Percentiles rank a stretch among this genome's conserved stretches.
phyloP scores from a whole-genome alignment of 2,888 invertebrate genomes.

The Ormyrus nitidulus region DNA sequence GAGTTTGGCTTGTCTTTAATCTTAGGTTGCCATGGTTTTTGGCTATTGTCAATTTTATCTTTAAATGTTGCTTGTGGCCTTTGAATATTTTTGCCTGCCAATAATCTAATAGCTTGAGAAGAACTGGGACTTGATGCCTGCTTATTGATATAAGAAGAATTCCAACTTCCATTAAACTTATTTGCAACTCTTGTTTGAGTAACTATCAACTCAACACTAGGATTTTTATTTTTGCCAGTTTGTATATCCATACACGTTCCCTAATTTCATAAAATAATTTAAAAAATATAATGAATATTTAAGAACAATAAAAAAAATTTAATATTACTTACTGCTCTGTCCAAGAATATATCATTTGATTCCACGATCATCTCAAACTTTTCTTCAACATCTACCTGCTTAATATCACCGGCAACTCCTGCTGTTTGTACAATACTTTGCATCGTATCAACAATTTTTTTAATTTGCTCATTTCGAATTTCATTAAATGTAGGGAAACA shows the following conservation, averaged over 20 bases:
- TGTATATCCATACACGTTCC: conserved; percentile 80
- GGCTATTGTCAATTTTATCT: conserved; percentile 89
- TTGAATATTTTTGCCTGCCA: conserved; percentile 84
- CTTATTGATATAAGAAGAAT: conserved; percentile 66
- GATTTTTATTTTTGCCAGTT: conserved; percentile 79
- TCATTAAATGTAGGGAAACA: conserved; percentile 86
- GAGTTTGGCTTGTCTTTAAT: conserved; percentile 93
- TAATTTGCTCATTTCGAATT: conserved; percentile 81
- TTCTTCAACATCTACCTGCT: conserved; percentile 79
- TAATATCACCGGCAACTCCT: conserved; percentile 79
- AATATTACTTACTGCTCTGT: conserved; percentile 82
- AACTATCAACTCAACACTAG: conserved; percentile 76
- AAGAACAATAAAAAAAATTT: conserved; percentile 7
- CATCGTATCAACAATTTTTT: conserved; percentile 80
- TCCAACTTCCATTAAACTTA: conserved; percentile 80
- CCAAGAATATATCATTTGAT: conserved; percentile 89
- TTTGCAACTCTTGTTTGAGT: conserved; percentile 74
- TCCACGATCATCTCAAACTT: conserved; percentile 88
- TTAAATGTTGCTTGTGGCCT: conserved; percentile 91
- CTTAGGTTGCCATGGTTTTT: conserved; percentile 87
- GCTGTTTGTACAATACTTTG: conserved; percentile 78
- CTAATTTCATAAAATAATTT: conserved; percentile 61
- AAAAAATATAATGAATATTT: conserved; percentile 1
- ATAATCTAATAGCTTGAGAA: conserved; percentile 76
- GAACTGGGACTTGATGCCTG: background rate